These are phyloP conservation scores for Helicolenus hilgendorfi DNA, from an alignment of 2,797 vertebrate species.

Conservation along the genomic window DNA sequence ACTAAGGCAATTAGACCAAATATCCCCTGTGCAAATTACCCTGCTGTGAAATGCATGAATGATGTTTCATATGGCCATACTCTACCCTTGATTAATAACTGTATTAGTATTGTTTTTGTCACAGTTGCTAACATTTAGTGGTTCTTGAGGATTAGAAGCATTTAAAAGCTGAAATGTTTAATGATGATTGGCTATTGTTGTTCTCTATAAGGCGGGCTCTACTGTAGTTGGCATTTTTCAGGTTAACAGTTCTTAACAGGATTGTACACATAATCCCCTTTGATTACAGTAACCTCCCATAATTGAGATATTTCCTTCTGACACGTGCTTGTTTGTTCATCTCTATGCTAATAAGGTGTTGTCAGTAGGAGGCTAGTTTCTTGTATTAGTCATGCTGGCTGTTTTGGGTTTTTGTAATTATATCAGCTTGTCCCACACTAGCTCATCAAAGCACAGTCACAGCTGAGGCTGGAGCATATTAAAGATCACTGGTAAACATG, in stretches of 20 bases:
- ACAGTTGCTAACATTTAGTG: not conserved
- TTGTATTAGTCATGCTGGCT: constrained; percentile 39
- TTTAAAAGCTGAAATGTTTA: constrained; percentile 36
- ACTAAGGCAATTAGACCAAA: constrained; percentile 30
- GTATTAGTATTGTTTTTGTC: constrained; percentile 10
- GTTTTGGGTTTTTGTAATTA: constrained; percentile 58
- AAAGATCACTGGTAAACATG: not conserved
- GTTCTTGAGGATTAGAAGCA: constrained; percentile 4
- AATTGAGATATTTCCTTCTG: constrained; percentile 57
- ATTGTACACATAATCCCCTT: constrained; percentile 50
- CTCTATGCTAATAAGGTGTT: constrained; percentile 54
- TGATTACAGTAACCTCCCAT: constrained; percentile 69
- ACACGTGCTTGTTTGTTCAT: constrained; percentile 68
- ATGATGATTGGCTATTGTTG: constrained; percentile 45
- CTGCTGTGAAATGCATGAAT: constrained; percentile 13
- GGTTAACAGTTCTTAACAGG: constrained; percentile 66
- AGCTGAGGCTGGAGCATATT: not conserved
- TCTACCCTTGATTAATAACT: constrained; percentile 13
- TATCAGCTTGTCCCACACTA: constrained; percentile 21
- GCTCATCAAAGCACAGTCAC: constrained; percentile 12
- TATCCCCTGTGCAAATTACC: constrained; percentile 12
- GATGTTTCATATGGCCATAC: constrained; percentile 13
- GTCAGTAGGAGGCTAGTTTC: constrained; percentile 30
- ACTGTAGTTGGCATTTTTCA: constrained; percentile 56
- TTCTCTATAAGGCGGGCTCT: not conserved